These are phyloP conservation scores for Theodoxus fluviatilis DNA, from an alignment of 2,888 invertebrate genomes.

Conservation along the genomic window DNA sequence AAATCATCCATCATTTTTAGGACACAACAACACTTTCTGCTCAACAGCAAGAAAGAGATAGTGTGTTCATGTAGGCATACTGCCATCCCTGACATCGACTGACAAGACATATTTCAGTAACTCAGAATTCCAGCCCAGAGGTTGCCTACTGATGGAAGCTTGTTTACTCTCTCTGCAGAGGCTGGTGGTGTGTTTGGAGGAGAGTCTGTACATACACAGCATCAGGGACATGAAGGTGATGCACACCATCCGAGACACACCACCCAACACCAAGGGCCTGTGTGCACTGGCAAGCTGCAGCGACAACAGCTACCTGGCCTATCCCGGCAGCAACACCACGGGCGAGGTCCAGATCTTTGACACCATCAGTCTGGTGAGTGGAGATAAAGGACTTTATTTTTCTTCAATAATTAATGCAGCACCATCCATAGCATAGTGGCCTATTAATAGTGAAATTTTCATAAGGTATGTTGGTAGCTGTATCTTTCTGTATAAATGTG, in stretches of 20 bases:
- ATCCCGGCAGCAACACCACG: constrained; percentile 90
- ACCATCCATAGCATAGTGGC: no score
- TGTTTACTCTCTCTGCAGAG: constrained; percentile 71
- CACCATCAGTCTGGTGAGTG: constrained; percentile 80
- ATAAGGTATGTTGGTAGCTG: no score
- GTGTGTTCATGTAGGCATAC: no score
- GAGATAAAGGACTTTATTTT: not conserved
- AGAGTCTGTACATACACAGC: constrained; percentile 97
- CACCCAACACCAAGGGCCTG: constrained; percentile 90
- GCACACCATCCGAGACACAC: constrained; percentile 97
- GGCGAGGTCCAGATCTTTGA: constrained; percentile 97
- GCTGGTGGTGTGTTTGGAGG: constrained; percentile 95
- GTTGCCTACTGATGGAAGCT: not conserved
- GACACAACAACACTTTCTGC: no score
- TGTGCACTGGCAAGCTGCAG: constrained; percentile 88
- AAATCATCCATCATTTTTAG: no score
- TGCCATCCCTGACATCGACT: no score
- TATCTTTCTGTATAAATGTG: not conserved
- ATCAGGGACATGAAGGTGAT: constrained; percentile 96
- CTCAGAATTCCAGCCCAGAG: no score
- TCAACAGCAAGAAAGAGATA: no score
- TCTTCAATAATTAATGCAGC: no score
- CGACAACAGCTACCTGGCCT: constrained; percentile 93
- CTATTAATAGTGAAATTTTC: no score
- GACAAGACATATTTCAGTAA: no score